Percentiles rank a stretch among this genome's conserved stretches.
phyloP scores from a whole-genome alignment of 1,140 invertebrate genomes.

The Caenorhabditis inopinata region DNA sequence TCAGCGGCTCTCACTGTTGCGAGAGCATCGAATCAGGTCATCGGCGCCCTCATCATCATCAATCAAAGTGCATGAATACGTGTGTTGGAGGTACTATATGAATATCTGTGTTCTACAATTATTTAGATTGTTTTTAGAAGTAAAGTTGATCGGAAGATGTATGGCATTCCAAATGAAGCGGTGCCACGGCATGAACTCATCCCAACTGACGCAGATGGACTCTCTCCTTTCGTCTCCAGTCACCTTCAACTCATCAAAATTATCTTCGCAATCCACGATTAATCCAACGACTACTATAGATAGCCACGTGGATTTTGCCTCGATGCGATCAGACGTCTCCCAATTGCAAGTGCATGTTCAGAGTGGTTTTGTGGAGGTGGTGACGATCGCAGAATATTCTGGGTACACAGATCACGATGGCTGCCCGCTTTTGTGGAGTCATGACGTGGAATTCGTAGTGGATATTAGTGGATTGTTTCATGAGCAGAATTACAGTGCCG shows the following conservation, averaged over 20 bases:
- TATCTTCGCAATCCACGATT: neutral
- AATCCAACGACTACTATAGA: neutral
- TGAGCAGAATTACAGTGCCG: neutral
- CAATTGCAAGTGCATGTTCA: neutral
- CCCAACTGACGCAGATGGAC: neutral
- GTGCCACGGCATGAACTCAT: constrained; percentile 8
- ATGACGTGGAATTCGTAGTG: constrained; percentile 21
- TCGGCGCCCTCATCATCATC: neutral
- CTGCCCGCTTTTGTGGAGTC: neutral
- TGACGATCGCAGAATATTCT: constrained; percentile 12
- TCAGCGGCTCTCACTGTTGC: constrained; percentile 10
- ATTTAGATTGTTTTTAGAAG: neutral
- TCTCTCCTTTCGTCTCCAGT: neutral
- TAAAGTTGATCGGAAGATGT: neutral
- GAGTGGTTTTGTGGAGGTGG: constrained; percentile 16
- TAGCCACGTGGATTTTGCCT: neutral
- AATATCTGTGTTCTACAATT: neutral
- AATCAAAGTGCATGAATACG: constrained; percentile 4
- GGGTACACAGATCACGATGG: constrained; percentile 18
- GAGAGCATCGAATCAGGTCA: constrained; percentile 9
- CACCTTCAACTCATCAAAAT: neutral
- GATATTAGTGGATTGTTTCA: neutral
- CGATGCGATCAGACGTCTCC: neutral
- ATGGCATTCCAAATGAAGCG: constrained; percentile 19
- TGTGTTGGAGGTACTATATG: neutral